phyloP scores from a whole-genome alignment of 30 jellyfish, hydroid and myxozoan genomes.

The Cassiopea xamachana region DNA sequence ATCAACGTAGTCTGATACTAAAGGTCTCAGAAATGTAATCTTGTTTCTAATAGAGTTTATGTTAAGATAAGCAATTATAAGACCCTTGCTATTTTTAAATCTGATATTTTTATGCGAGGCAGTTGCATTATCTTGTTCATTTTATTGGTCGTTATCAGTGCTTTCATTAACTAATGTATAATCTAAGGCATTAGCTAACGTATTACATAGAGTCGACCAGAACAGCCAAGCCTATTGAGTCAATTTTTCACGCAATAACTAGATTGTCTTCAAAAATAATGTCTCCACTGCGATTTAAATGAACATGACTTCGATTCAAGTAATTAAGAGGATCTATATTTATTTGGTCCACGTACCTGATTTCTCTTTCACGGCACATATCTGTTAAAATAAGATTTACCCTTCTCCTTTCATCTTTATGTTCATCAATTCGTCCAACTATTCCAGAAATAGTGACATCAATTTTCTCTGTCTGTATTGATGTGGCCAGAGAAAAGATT shows the following conservation, averaged over 20 bases:
- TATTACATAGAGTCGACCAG: background rate
- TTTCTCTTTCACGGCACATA: background rate
- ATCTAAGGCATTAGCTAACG: too few species aligned
- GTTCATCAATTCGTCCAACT: background rate
- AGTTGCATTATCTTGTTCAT: too few species aligned
- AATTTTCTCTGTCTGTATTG: background rate
- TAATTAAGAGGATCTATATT: background rate
- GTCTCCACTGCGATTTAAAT: conserved; percentile 8
- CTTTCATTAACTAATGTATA: background rate
- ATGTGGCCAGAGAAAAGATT: conserved; percentile 1
- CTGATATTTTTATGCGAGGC: too few species aligned
- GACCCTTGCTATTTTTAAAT: background rate
- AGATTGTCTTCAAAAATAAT: background rate
- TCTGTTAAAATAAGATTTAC: background rate
- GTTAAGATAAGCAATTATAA: background rate
- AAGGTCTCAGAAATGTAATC: background rate
- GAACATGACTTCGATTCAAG: conserved; percentile 4
- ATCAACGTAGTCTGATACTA: background rate
- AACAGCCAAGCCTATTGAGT: background rate
- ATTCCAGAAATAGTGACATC: conserved; percentile 5
- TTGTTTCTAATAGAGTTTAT: background rate
- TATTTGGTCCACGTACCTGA: background rate
- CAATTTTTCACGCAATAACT: background rate
- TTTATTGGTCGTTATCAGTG: background rate
- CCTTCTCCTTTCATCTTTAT: background rate